These are phyloP conservation scores for Trematomus loennbergii DNA, from an alignment of 2,113 vertebrate species.

Conservation along the genomic window DNA sequence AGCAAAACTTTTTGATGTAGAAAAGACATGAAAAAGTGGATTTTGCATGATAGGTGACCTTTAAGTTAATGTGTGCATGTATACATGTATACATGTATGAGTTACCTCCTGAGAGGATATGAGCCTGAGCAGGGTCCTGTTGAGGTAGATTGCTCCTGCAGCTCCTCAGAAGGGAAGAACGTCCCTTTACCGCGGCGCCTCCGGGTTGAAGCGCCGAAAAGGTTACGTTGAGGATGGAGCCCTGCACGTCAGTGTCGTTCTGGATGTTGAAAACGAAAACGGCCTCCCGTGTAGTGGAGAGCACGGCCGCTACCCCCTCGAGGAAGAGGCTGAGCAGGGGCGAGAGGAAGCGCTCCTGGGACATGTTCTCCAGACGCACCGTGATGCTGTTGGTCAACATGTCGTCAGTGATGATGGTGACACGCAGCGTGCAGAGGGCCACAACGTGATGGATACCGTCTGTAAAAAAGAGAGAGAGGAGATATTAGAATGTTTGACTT, in stretches of 20 bases:
- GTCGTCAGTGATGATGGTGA: conserved; percentile 97
- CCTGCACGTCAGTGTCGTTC: conserved; percentile 93
- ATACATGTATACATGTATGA: not conserved
- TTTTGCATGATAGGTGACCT: not conserved
- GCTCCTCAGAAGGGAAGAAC: conserved; percentile 94
- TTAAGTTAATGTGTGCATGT: not conserved
- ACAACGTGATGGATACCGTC: conserved; percentile 90
- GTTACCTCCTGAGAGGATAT: conserved; percentile 90
- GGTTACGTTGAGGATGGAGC: conserved; percentile 95
- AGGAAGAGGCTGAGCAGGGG: conserved; percentile 92
- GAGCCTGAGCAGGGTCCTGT: conserved; percentile 90
- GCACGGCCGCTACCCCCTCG: conserved; percentile 92
- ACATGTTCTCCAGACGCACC: conserved; percentile 97
- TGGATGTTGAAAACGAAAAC: conserved; percentile 98
- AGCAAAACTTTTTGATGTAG: too few species aligned
- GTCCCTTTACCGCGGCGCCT: conserved; percentile 80
- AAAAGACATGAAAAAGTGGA: too few species aligned
- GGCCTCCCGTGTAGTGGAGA: conserved; percentile 90
- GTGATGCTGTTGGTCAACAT: conserved; percentile 99
- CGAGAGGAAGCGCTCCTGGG: conserved; percentile 96
- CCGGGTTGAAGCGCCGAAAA: conserved; percentile 94
- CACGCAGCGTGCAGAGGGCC: conserved; percentile 90
- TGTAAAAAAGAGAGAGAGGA: conserved; percentile 56
- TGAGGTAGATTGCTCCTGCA: conserved; percentile 99
- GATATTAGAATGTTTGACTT: not conserved